Evolutionary conservation across 2,797 vertebrate species (phyloP).

Genomic region (Poecilia velifera): DNA sequence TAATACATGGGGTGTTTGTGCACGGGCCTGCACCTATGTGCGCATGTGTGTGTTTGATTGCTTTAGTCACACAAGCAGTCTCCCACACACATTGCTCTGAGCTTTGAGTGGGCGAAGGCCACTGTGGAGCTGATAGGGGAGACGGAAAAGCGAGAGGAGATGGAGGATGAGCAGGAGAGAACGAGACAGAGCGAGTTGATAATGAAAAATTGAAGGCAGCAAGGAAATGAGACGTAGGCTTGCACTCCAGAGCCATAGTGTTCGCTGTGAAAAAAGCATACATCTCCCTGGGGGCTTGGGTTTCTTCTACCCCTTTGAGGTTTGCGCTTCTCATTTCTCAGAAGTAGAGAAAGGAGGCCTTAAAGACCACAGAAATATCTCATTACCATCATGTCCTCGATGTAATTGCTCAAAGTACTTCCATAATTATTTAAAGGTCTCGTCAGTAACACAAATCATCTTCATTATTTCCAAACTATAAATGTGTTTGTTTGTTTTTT

Average conservation of each 20-base stretch:
- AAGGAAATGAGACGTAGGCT: slow-evolving; percentile 75
- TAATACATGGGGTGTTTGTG: slow-evolving; percentile 45
- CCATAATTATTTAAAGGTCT: slow-evolving; percentile 5
- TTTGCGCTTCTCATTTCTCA: slow-evolving; percentile 45
- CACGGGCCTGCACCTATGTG: slow-evolving; percentile 26
- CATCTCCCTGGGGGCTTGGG: slow-evolving; percentile 36
- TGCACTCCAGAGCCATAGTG: slow-evolving; percentile 58
- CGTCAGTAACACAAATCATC: background rate
- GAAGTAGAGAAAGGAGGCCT: slow-evolving; percentile 53
- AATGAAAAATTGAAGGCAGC: slow-evolving; percentile 76
- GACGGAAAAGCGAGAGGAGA: slow-evolving; percentile 72
- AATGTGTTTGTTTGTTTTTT: background rate
- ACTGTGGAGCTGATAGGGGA: slow-evolving; percentile 79
- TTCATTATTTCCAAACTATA: background rate
- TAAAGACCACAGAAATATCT: slow-evolving; percentile 59
- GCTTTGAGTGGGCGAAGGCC: slow-evolving; percentile 82
- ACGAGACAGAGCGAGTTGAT: slow-evolving; percentile 75
- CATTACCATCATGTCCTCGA: slow-evolving; percentile 34
- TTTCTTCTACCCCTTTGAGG: slow-evolving; percentile 43
- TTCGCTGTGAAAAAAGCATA: slow-evolving; percentile 57
- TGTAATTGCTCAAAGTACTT: slow-evolving; percentile 13
- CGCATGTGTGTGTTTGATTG: slow-evolving; percentile 70
- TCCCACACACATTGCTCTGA: slow-evolving; percentile 81
- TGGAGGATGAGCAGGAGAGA: slow-evolving; percentile 76
- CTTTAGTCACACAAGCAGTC: slow-evolving; percentile 78